Evolutionary conservation across 2,888 invertebrate species (phyloP).

Genomic region (Nomada lathburiana): DNA sequence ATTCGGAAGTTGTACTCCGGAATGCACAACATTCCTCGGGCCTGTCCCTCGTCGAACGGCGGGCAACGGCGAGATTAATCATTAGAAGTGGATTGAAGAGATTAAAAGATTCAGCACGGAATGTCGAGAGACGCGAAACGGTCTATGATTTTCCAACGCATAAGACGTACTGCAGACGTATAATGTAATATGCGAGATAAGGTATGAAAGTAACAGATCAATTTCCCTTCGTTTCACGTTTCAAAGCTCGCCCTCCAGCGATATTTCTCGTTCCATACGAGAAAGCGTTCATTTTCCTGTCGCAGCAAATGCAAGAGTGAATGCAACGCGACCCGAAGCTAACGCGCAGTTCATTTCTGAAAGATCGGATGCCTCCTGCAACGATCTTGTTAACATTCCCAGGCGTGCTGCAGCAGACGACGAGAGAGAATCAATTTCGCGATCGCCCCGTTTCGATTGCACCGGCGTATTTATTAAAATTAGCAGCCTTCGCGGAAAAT

Average conservation of each 20-base stretch:
- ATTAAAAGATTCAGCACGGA: background rate
- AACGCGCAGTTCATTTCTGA: background rate
- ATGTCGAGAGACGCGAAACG: too few species aligned
- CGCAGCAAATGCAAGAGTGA: background rate
- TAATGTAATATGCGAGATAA: background rate
- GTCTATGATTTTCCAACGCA: background rate
- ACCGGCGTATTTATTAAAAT: too few species aligned
- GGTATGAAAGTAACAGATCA: conserved; percentile 4
- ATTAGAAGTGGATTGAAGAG: background rate
- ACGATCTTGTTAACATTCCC: too few species aligned
- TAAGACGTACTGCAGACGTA: background rate
- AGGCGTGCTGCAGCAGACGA: too few species aligned
- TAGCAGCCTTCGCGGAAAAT: background rate
- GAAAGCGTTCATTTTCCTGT: conserved; percentile 17
- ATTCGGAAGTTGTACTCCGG: background rate
- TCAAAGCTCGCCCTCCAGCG: background rate
- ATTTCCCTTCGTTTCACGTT: background rate
- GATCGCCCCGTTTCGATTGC: too few species aligned
- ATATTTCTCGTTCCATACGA: background rate
- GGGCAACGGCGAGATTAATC: background rate
- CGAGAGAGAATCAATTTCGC: too few species aligned
- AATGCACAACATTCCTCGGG: background rate
- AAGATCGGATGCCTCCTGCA: background rate
- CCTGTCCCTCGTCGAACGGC: background rate
- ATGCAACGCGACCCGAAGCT: conserved; percentile 2